A percentile compares a stretch with the other conserved stretches of the same genome.
phyloP scores from a whole-genome alignment of 1,140 invertebrate species.

The Pemphigus obesinymphae region DNA sequence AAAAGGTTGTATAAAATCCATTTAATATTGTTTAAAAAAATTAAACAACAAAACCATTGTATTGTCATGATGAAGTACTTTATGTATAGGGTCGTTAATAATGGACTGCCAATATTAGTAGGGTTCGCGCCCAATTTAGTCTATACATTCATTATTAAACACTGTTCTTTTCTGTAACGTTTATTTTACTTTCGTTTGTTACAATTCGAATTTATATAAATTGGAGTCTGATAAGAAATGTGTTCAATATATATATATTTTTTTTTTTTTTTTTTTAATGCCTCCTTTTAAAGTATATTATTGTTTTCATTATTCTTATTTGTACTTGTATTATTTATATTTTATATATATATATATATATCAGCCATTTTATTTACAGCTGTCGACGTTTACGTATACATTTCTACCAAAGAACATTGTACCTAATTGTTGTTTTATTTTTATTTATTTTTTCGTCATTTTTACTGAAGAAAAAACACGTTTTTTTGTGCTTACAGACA shows the following conservation, averaged over 20 bases:
- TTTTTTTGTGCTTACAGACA: slow-evolving; percentile 21
- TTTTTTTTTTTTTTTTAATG: background rate
- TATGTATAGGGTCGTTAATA: slow-evolving; percentile 2
- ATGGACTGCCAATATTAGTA: slow-evolving; percentile 22
- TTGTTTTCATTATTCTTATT: slow-evolving; percentile 18
- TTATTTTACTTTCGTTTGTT: background rate
- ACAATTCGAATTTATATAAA: slow-evolving; percentile 37
- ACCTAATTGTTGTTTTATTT: slow-evolving; percentile 13
- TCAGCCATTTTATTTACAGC: background rate
- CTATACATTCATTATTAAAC: background rate
- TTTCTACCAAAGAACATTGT: slow-evolving; percentile 30
- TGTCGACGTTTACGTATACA: slow-evolving; percentile 1
- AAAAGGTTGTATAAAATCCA: slow-evolving; percentile 4
- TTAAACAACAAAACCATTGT: background rate
- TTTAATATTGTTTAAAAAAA: background rate
- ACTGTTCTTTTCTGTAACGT: background rate
- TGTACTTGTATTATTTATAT: background rate
- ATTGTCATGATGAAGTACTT: background rate
- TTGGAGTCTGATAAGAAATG: slow-evolving; percentile 30
- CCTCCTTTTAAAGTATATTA: background rate
- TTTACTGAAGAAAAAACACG: background rate
- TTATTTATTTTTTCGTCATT: slow-evolving; percentile 15
- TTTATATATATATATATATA: too few relatives aligned
- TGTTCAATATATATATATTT: too few relatives aligned
- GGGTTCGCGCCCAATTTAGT: background rate